These are phyloP conservation scores for Chaitophorus viminalis DNA, from an alignment of 2,888 invertebrate genomes.

Conservation along the genomic window DNA sequence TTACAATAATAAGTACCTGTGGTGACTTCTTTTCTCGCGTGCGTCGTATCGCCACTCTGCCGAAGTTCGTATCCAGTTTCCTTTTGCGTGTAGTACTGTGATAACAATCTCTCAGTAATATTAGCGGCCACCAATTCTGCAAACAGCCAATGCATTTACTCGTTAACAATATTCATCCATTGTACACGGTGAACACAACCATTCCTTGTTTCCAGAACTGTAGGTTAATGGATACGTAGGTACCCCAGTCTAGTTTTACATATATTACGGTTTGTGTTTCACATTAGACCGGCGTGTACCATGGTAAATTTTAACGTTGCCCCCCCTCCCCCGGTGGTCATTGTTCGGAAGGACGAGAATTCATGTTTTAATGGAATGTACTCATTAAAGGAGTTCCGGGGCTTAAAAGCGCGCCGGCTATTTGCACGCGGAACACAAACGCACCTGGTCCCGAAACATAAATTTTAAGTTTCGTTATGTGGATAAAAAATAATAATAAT, in stretches of 20 bases:
- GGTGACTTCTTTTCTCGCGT: slow-evolving; percentile 65
- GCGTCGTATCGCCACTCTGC: slow-evolving; percentile 69
- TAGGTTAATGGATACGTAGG: slow-evolving; percentile 11
- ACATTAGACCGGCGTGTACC: neutral
- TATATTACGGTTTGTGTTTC: slow-evolving; percentile 50
- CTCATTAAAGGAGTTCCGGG: slow-evolving; percentile 48
- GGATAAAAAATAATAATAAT: slow-evolving; percentile 36
- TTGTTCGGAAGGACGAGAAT: slow-evolving; percentile 39
- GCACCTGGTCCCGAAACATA: slow-evolving; percentile 56
- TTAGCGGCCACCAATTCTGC: slow-evolving; percentile 68
- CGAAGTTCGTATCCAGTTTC: slow-evolving; percentile 70
- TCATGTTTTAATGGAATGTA: slow-evolving; percentile 53
- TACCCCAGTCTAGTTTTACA: neutral
- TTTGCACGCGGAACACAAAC: slow-evolving; percentile 35
- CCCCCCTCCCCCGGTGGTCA: neutral
- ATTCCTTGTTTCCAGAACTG: no score
- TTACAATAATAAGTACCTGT: no score
- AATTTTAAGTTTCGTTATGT: slow-evolving; percentile 24
- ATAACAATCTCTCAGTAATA: slow-evolving; percentile 71
- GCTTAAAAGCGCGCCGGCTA: slow-evolving; percentile 53
- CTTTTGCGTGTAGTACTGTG: slow-evolving; percentile 74
- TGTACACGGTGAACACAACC: no score
- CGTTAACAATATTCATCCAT: no score
- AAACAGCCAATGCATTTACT: neutral
- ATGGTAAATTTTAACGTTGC: slow-evolving; percentile 39